These are phyloP conservation scores for Tachysurus fulvidraco DNA, from an alignment of 2,113 vertebrate species.

Conservation along the genomic window DNA sequence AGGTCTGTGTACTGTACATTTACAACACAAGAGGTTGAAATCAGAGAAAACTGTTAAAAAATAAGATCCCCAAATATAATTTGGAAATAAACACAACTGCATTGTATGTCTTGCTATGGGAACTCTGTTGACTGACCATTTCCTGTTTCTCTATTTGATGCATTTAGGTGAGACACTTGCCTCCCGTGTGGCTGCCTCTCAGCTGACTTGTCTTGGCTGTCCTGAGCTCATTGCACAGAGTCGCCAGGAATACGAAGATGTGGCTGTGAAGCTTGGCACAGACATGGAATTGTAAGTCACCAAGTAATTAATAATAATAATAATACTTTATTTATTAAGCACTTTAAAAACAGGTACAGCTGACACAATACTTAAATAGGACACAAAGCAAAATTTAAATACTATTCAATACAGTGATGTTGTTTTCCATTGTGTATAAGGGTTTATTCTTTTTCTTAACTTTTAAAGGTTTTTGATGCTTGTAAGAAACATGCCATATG, in stretches of 20 bases:
- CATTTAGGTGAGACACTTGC: conserved; percentile 91
- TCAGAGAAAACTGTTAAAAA: background rate
- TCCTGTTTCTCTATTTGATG: background rate
- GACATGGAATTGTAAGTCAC: conserved; percentile 94
- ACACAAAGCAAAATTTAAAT: no score
- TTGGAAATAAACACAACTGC: background rate
- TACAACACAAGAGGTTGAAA: background rate
- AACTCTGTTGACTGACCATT: background rate
- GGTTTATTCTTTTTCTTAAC: no score
- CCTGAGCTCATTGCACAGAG: conserved; percentile 93
- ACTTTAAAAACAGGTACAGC: no score
- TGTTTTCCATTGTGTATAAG: no score
- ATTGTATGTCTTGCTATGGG: background rate
- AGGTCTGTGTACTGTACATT: conserved; percentile 69
- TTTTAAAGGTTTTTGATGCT: no score
- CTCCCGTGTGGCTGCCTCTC: conserved; percentile 94
- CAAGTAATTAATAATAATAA: background rate
- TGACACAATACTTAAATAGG: no score
- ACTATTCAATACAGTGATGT: no score
- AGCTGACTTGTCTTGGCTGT: conserved; percentile 93
- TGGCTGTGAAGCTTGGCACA: conserved; percentile 94
- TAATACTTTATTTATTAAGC: no score
- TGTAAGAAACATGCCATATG: no score
- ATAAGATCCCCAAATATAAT: background rate
- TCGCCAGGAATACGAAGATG: conserved; percentile 95